phyloP scores from a whole-genome alignment of 2,888 invertebrate genomes.

The Caradrina kadenii region DNA sequence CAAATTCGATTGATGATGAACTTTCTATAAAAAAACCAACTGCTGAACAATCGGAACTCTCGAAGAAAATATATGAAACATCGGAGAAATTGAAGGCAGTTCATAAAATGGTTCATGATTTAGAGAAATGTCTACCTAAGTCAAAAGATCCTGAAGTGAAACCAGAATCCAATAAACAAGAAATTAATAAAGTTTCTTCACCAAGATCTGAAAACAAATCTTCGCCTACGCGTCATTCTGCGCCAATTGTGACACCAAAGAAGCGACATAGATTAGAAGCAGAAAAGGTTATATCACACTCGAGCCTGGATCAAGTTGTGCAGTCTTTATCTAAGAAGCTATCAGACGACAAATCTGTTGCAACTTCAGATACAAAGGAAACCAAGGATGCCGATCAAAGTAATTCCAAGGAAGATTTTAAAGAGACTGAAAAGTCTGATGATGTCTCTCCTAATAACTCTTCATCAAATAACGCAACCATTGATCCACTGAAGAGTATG shows the following conservation, averaged over 20 bases:
- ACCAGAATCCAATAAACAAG: constrained; percentile 77
- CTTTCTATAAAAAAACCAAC: constrained; percentile 81
- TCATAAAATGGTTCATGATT: constrained; percentile 86
- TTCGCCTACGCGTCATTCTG: constrained; percentile 81
- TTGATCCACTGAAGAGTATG: constrained; percentile 87
- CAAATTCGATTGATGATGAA: constrained; percentile 79
- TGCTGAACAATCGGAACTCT: constrained; percentile 86
- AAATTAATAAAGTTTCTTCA: constrained; percentile 78
- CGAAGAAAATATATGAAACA: constrained; percentile 88
- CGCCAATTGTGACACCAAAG: constrained; percentile 92
- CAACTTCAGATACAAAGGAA: constrained; percentile 71
- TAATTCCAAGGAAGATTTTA: constrained; percentile 75
- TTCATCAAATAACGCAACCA: constrained; percentile 65
- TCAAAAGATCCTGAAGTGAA: constrained; percentile 81
- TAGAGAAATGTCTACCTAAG: constrained; percentile 86
- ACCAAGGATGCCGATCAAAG: constrained; percentile 79
- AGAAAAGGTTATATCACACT: constrained; percentile 83
- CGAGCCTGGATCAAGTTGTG: constrained; percentile 86
- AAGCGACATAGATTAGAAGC: constrained; percentile 93
- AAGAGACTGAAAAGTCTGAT: constrained; percentile 72
- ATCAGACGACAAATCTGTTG: constrained; percentile 81
- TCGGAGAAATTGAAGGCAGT: constrained; percentile 88
- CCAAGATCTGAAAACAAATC: constrained; percentile 83
- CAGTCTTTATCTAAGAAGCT: constrained; percentile 87
- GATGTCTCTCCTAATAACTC: constrained; percentile 59